phyloP scores from a whole-genome alignment of 2,113 vertebrate genomes.

The Sprattus sprattus region DNA sequence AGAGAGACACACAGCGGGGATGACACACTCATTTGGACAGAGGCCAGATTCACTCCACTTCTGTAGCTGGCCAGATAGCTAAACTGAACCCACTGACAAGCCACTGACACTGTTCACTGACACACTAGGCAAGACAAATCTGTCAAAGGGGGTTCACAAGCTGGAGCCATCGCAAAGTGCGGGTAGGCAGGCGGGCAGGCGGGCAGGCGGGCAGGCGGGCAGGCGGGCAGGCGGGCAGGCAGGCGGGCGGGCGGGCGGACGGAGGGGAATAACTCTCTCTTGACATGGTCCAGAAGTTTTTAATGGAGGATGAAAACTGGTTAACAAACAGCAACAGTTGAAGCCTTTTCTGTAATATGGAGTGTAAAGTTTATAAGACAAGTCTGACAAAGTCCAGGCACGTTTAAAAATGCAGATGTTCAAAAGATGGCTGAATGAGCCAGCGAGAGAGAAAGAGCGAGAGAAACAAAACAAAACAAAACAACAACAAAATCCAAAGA shows the following conservation, averaged over 20 bases:
- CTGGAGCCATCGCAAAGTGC: background rate
- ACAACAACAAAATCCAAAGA: conserved; percentile 6
- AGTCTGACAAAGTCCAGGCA: conserved; percentile 9
- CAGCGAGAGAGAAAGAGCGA: background rate
- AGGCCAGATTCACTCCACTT: conserved; percentile 8
- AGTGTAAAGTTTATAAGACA: conserved; percentile 19
- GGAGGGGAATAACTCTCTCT: conserved; percentile 19
- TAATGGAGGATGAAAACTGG: conserved; percentile 45
- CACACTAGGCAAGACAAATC: background rate
- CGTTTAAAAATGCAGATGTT: conserved; percentile 8
- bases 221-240: conserved; percentile 5
- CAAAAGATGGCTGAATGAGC: background rate
- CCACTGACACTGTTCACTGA: background rate
- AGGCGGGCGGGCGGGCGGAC: background rate
- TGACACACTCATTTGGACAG: conserved; percentile 13
- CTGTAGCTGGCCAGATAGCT: background rate
- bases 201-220: background rate
- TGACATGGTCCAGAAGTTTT: conserved; percentile 45
- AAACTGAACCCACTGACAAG: background rate
- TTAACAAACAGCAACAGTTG: conserved; percentile 39
- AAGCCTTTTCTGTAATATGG: conserved; percentile 29
- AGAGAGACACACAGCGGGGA: background rate
- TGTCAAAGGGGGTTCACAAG: background rate
- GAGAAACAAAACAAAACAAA: background rate
- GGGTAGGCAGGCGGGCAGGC: background rate